Evolutionary conservation across 2,797 vertebrate genomes (phyloP).

Genomic region (Xenopus petersii): DNA sequence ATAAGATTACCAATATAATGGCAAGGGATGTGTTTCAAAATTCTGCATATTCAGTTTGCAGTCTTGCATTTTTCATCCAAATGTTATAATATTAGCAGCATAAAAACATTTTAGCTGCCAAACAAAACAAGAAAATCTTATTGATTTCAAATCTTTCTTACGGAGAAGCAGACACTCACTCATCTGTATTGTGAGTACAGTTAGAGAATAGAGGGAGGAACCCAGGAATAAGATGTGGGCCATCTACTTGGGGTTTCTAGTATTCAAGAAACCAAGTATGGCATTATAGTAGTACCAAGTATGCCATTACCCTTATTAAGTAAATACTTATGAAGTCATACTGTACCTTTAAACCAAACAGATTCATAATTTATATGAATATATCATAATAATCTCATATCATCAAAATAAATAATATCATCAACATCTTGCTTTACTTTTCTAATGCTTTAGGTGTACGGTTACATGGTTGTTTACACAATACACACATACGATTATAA

Average conservation of each 20-base stretch:
- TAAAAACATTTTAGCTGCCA: neutral
- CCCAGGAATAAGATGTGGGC: neutral
- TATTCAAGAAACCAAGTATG: too few species aligned
- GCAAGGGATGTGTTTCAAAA: conserved; percentile 11
- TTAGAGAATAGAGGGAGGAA: neutral
- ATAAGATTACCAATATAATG: conserved; percentile 15
- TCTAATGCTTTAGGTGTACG: too few species aligned
- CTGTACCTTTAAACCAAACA: too few species aligned
- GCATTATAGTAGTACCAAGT: too few species aligned
- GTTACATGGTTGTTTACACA: too few species aligned
- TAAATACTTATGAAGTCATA: too few species aligned
- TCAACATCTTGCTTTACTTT: too few species aligned
- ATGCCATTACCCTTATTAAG: too few species aligned
- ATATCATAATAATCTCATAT: too few species aligned
- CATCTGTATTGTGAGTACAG: neutral
- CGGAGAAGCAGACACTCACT: neutral
- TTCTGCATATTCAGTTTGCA: conserved; percentile 4
- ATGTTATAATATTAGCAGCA: neutral
- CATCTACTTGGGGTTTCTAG: neutral
- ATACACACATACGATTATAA: too few species aligned
- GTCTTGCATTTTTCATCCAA: neutral
- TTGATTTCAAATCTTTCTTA: neutral
- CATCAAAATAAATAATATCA: too few species aligned
- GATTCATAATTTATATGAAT: too few species aligned
- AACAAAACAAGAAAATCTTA: conserved; percentile 2